These are phyloP conservation scores for Ivindomyrus marchei DNA, from an alignment of 2,113 vertebrate species.

Conservation along the genomic window DNA sequence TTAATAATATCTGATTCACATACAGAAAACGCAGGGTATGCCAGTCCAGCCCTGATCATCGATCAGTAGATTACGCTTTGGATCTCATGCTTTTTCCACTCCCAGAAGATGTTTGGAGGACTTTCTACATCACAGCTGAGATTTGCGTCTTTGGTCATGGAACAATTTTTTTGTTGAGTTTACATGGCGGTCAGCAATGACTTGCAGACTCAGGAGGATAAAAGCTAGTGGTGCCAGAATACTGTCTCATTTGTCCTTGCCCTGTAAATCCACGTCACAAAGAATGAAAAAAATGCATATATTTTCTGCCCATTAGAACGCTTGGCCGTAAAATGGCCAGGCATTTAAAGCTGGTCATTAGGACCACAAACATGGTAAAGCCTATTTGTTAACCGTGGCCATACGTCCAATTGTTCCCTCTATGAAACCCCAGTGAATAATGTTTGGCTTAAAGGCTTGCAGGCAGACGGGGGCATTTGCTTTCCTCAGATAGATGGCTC, in stretches of 20 bases:
- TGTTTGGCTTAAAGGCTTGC: constrained; percentile 43
- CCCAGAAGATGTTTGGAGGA: background rate
- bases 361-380: constrained; percentile 44
- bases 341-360: constrained; percentile 58
- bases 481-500: constrained; percentile 40
- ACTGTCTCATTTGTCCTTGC: background rate
- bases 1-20: background rate
- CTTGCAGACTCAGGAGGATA: background rate
- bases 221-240: background rate
- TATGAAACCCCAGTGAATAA: constrained; percentile 44
- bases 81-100: background rate
- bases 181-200: background rate
- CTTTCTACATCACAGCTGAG: background rate
- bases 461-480: constrained; percentile 32
- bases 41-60: background rate
- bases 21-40: background rate
- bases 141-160: background rate
- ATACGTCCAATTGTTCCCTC: constrained; percentile 56
- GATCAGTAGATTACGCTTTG: background rate
- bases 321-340: constrained; percentile 42
- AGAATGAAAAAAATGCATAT: constrained; percentile 44
- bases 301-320: constrained; percentile 48
- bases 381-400: constrained; percentile 52
- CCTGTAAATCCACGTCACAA: constrained; percentile 33
- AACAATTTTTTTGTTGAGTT: background rate